These are phyloP conservation scores for Cavia aperea DNA, from an alignment of 2,113 vertebrate species.

Conservation along the genomic window DNA sequence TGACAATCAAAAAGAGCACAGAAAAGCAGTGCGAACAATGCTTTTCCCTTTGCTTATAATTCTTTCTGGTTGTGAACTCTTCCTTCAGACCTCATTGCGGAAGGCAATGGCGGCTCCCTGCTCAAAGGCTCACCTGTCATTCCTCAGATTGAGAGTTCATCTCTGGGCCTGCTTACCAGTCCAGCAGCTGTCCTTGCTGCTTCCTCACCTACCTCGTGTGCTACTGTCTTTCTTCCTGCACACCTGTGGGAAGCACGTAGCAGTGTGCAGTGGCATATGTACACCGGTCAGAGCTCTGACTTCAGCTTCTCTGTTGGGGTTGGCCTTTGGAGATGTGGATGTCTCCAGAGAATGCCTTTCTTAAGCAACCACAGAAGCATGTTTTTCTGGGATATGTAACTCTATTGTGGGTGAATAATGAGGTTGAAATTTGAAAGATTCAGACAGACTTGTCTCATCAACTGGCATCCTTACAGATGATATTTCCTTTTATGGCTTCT, in stretches of 20 bases:
- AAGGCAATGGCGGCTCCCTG: constrained; percentile 33
- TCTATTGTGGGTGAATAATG: not conserved
- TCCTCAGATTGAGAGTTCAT: not conserved
- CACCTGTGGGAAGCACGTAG: not conserved
- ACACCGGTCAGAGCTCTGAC: constrained; percentile 23
- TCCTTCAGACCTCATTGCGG: constrained; percentile 31
- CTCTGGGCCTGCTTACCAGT: constrained; percentile 17
- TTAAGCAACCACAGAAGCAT: not conserved
- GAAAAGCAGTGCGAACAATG: constrained; percentile 38
- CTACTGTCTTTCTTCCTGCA: constrained; percentile 24
- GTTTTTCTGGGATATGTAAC: not conserved
- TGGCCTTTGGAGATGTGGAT: constrained; percentile 35
- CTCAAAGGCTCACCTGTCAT: constrained; percentile 34
- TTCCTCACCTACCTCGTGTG: constrained; percentile 32
- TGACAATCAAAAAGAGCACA: constrained; percentile 57
- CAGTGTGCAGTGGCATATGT: constrained; percentile 20
- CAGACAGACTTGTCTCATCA: not conserved
- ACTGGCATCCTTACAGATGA: not conserved
- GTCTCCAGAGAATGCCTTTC: constrained; percentile 7
- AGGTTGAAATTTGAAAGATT: not conserved
- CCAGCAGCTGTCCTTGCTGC: constrained; percentile 46
- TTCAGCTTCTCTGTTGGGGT: constrained; percentile 34
- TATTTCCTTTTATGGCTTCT: not conserved
- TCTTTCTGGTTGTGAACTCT: constrained; percentile 56
- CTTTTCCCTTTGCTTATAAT: constrained; percentile 44